Evolutionary conservation across 92 coral and sea anemone genomes (phyloP), one percentile per base, ranked within the genome.

Genomic region (Diadumene lineata): DNA sequence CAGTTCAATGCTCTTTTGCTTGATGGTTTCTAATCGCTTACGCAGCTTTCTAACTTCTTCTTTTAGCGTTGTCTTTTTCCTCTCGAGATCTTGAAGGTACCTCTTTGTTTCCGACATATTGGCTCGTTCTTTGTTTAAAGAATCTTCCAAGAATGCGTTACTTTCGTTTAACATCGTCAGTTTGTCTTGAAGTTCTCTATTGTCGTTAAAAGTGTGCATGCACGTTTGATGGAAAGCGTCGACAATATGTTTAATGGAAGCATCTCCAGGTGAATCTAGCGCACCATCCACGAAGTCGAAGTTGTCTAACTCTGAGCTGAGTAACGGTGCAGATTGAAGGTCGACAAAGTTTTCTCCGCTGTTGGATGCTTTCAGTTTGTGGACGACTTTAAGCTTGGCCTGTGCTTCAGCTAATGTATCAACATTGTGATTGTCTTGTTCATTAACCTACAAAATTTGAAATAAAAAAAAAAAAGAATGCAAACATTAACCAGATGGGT

Each of bases 371-470:
- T 80, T 84, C 88, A 91, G 78, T 44, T 84, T 91, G 55, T 73
- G 81, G 9, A 91, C 85, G 53, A 91, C 89, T 9, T 91, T 91
- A 77, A 91, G 82, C 51, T 91, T 91, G 11, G 97, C 97, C 48
- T 88, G 97, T 0, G 93, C 93, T 64, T 91, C 97, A 0, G 93
- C 97, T 28, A 84, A 69, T 21, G 90, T 80, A 46, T 91, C 93
- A 23, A 89, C 97, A 38, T 76, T 84, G 22, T 88, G 87, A 22
- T 77, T 69, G 19, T 73, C 90, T 50, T 74, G 73, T 27, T 91
- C 88, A 34, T 38, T 38, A 13, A 38, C 48, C 48, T 76, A 60
- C n/a, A n/a, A n/a, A n/a, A n/a, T n/a, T n/a, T n/a, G n/a, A n/a
- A n/a, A n/a, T n/a, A n/a, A n/a, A n/a, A n/a, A 38, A 38, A 4